Evolutionary conservation across 1,140 invertebrate species (phyloP), one percentile per base, ranked within the genome.

Genomic region (Drosophila serrata): DNA sequence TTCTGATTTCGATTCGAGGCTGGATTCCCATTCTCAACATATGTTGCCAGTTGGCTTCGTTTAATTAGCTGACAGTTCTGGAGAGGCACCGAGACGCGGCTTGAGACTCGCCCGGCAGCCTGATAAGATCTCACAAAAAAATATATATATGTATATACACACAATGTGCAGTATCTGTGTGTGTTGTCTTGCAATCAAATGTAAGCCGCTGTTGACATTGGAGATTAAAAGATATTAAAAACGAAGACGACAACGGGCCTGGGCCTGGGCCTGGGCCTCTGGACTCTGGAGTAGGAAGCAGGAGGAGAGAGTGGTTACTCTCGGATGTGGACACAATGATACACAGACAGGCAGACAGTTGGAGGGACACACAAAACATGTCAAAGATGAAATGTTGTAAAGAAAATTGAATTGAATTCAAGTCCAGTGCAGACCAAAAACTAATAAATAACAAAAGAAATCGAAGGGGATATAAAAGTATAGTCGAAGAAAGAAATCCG

Each of bases 141-240:
- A 60, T 24, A 24, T 4, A 81, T 56, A 60, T 24, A 24, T 4
- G 77, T 56, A 60, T 51, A 63, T 68, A 63, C 51, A 81, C 69
- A 78, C 69, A 70, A 78, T 78, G 74, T 62, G 45, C 46, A 51
- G 56, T 72, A 58, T 76, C 27, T 75, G 69, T 77, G 49, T 72
- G 53, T 79, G 77, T 90, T 88, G 85, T 90, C 85, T 85, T 85
- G 85, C 81, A 88, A 90, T 88, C 85, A 90, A 90, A 90, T 90
- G 85, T 90, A 90, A 90, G 85, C 85, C 85, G 81, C 85, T 90
- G 85, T 90, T 90, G 85, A 90, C 85, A 90, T 85, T 90, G 85
- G 78, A 90, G 85, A 90, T 90, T 90, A 90, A 90, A 90, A 90
- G 86, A 90, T 90, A 90, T 90, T 86, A 90, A 85, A 90, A 88